These are phyloP conservation scores for Lasioglossum malachurum DNA, from an alignment of 2,888 invertebrate genomes.

Conservation along the genomic window DNA sequence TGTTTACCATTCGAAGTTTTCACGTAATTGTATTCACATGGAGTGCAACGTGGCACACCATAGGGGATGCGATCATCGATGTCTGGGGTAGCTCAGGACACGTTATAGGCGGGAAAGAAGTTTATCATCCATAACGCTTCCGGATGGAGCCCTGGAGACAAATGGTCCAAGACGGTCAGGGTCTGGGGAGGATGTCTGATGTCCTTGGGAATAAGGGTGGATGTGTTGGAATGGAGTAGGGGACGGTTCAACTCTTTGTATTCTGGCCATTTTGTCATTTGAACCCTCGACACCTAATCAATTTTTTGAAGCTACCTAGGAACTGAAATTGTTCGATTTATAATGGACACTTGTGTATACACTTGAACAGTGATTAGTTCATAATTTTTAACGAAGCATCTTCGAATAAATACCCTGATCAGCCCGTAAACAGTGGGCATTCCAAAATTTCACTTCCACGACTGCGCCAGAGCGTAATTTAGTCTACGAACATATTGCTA, in stretches of 20 bases:
- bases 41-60: slow-evolving; percentile 17
- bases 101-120: slow-evolving; percentile 60
- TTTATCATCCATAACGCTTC: slow-evolving; percentile 80
- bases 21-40: slow-evolving; percentile 76
- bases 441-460: not conserved
- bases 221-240: not conserved
- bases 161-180: slow-evolving; percentile 1
- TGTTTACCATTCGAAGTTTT: slow-evolving; percentile 54
- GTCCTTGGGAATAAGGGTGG: not conserved
- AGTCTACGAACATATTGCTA: not conserved
- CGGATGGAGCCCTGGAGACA: slow-evolving; percentile 62
- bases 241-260: not conserved
- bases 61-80: slow-evolving; percentile 54
- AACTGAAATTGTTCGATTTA: not conserved
- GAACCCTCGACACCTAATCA: not conserved
- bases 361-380: not conserved
- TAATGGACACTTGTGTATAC: not conserved
- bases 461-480: not conserved
- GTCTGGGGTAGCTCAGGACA: slow-evolving; percentile 45
- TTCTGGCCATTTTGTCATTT: not conserved
- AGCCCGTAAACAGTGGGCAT: not conserved
- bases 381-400: not conserved
- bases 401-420: not conserved
- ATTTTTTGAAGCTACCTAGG: not conserved
- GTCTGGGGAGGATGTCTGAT: not conserved